phyloP scores from a whole-genome alignment of 2,113 vertebrate species.

The Melanerpes formicivorus region DNA sequence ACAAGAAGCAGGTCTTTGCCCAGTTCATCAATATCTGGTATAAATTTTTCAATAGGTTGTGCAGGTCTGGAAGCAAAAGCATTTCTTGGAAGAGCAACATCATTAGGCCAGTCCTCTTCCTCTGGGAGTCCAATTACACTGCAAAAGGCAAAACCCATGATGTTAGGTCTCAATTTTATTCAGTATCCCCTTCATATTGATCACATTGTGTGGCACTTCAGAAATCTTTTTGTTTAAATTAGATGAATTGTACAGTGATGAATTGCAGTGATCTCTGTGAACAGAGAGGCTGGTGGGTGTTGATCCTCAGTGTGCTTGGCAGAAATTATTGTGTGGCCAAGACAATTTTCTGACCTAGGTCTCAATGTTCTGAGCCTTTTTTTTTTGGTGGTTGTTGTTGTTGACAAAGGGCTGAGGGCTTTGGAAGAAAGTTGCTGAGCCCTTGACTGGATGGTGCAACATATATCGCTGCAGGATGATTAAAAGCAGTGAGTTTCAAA shows the following conservation, averaged over 20 bases:
- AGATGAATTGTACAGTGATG: neutral
- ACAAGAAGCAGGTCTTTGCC: slow-evolving; percentile 94
- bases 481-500: slow-evolving; percentile 61
- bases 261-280: neutral
- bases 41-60: slow-evolving; percentile 89
- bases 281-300: neutral
- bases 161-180: neutral
- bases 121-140: slow-evolving; percentile 94
- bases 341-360: neutral
- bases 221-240: neutral
- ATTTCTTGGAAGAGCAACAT: slow-evolving; percentile 93
- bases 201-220: neutral
- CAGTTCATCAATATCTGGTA: slow-evolving; percentile 93
- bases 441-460: slow-evolving; percentile 33
- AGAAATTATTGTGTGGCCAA: neutral
- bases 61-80: slow-evolving; percentile 89
- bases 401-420: neutral
- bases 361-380: neutral
- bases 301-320: neutral
- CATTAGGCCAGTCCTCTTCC: slow-evolving; percentile 94
- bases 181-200: neutral
- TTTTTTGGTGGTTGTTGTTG: neutral
- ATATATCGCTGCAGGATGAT: slow-evolving; percentile 30
- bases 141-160: neutral
- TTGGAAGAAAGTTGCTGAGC: slow-evolving; percentile 20